Conservation (phyloP, 1,140 invertebrate genomes). For the Drosophila rufa region DNA sequence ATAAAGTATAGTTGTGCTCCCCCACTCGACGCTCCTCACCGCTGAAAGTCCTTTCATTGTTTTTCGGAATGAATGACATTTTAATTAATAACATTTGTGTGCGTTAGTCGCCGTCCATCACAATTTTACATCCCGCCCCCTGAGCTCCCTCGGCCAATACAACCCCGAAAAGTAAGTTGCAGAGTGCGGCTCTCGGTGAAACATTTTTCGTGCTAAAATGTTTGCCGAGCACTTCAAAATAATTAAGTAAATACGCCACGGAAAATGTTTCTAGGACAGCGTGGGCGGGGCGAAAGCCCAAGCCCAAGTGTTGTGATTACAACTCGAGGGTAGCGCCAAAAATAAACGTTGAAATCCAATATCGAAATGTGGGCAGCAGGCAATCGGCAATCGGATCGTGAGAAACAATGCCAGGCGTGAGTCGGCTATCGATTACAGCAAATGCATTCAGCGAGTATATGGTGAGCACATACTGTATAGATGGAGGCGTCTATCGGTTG, state of each 20-base stretch:
- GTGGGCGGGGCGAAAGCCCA: conserved; percentile 19
- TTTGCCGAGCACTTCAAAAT: conserved; percentile 80
- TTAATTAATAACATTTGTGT: conserved; percentile 85
- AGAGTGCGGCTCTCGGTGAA: conserved; percentile 47
- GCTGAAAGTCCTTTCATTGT: conserved; percentile 63
- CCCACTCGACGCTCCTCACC: neutral
- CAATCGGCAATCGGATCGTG: conserved; percentile 51
- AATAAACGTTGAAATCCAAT: conserved; percentile 75
- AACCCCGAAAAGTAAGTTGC: conserved; percentile 39
- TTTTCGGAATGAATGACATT: conserved; percentile 77
- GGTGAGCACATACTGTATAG: neutral
- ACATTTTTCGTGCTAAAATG: conserved; percentile 83
- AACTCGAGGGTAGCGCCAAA: conserved; percentile 56
- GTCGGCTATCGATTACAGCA: conserved; percentile 60
- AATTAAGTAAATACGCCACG: conserved; percentile 78
- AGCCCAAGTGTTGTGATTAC: conserved; percentile 61
- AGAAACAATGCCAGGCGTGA: conserved; percentile 66
- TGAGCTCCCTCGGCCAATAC: conserved; percentile 1
- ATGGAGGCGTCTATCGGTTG: conserved; percentile 30
- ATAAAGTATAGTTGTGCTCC: conserved; percentile 22
- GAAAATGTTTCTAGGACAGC: conserved; percentile 52
- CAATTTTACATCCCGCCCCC: neutral
- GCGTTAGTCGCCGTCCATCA: conserved; percentile 46
- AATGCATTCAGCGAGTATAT: conserved; percentile 21
- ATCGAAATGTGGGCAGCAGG: conserved; percentile 60